Conservation (phyloP, 2,888 invertebrate species). For the Gandaritis pyraliata region DNA sequence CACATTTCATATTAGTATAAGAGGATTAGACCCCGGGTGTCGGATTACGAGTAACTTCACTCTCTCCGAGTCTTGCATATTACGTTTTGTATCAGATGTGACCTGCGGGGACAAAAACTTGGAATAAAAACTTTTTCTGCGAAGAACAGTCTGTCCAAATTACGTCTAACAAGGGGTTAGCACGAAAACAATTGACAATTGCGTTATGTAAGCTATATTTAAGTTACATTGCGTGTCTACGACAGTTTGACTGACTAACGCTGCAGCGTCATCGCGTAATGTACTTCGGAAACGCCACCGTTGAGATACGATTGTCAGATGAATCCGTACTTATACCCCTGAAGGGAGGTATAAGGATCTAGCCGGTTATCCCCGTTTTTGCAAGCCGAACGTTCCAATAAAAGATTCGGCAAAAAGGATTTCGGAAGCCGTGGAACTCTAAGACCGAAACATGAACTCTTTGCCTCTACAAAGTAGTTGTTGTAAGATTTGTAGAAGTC, state of each 20-base stretch:
- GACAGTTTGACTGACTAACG: no score
- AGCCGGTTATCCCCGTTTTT: background rate
- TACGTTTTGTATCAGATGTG: constrained; percentile 24
- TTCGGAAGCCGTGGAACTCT: background rate
- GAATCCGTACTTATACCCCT: background rate
- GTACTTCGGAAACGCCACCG: no score
- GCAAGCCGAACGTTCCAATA: background rate
- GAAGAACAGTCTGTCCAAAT: background rate
- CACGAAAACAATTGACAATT: no score
- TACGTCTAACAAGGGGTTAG: background rate
- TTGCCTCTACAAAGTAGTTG: background rate
- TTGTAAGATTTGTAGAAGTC: background rate
- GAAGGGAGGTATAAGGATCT: background rate
- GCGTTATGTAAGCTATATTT: background rate
- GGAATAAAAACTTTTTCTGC: background rate
- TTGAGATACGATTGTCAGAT: no score
- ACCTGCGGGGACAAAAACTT: constrained; percentile 24
- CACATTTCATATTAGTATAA: constrained; percentile 68
- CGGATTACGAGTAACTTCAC: constrained; percentile 48
- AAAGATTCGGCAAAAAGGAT: constrained; percentile 1
- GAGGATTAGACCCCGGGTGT: constrained; percentile 66
- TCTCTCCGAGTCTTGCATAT: constrained; percentile 28
- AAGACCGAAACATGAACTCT: background rate
- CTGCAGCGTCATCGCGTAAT: no score
- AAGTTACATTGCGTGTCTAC: no score